Percentiles rank a stretch among this genome's conserved stretches.
phyloP scores from a whole-genome alignment of 2,113 vertebrate genomes.

The Bujurquina vittata region DNA sequence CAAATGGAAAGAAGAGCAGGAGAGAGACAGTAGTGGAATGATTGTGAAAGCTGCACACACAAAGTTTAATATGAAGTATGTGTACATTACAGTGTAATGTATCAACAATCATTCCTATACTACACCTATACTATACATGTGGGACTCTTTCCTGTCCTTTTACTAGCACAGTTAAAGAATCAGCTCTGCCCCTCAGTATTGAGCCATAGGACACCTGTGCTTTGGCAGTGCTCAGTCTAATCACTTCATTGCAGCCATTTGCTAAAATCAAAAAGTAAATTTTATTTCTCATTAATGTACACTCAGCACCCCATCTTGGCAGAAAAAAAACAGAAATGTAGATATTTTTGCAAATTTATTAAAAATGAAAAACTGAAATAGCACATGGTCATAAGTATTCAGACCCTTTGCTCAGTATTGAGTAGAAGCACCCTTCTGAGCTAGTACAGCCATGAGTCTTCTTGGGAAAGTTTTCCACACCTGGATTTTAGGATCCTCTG shows the following conservation, averaged over 20 bases:
- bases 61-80: constrained; percentile 10
- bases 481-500: too few relatives aligned
- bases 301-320: too few relatives aligned
- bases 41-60: constrained; percentile 21
- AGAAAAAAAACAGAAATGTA: too few relatives aligned
- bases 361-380: too few relatives aligned
- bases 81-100: neutral
- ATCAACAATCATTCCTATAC: neutral
- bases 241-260: neutral
- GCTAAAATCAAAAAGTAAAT: too few relatives aligned
- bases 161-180: neutral
- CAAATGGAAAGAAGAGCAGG: constrained; percentile 36
- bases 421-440: too few relatives aligned
- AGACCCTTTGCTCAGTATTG: too few relatives aligned
- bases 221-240: neutral
- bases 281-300: too few relatives aligned
- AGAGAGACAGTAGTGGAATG: constrained; percentile 13
- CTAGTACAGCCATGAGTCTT: too few relatives aligned
- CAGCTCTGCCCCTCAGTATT: neutral
- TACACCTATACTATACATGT: neutral
- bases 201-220: neutral
- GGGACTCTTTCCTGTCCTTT: neutral
- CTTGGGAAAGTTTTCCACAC: too few relatives aligned
- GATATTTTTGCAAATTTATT: too few relatives aligned
- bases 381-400: too few relatives aligned